Base-by-base conservation (phyloP, 2,888 invertebrate species). In the Apodemia hepburni region DNA sequence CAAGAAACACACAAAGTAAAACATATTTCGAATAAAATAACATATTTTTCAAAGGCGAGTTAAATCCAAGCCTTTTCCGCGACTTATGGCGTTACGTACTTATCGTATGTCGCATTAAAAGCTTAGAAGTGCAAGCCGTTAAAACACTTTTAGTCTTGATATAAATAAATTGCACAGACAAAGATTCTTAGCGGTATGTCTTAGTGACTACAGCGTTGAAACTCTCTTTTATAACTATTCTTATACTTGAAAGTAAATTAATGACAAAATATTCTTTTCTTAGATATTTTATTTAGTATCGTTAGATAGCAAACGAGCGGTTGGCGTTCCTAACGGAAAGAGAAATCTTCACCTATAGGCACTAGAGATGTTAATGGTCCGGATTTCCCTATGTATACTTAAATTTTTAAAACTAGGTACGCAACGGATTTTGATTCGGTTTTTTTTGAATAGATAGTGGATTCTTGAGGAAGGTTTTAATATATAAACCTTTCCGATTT, bases 61-160 rank as follows among this genome's bases (percentile, higher is more conserved):
- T 12, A 22, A 18, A 51, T 27, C 27, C 54, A 54, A 54, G 27
- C 54, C 27, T 54, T 54, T 54, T 22, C 54, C 54, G 27, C 22
- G 54, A 54, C 54, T 54, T 54, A 54, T 22, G 54, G 54, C 12
- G 27, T 54, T 54, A 54, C 27, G 54, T 54, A 27, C 54, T 54
- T 54, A 54, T 54, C 54, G 54, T 54, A 27, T 54, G 54, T 54
- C 54, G 54, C 22, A 54, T 54, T 54, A 54, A 54, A 54, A 54
- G 54, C 54, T 54, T 54, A 54, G 54, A 54, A 54, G 54, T 54
- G 54, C 54, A 27, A 54, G 27, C 54, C 54, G 54, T 54, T 54
- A 54, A 54, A 54, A 54, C 54, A 22, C 22, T 54, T 42, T 54
- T 54, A 54, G 12, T 27, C 54, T 27, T 54, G 54, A 54, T 54